Evolutionary conservation across 2,797 vertebrate genomes (phyloP).

Genomic region (Simalia tracyae): DNA sequence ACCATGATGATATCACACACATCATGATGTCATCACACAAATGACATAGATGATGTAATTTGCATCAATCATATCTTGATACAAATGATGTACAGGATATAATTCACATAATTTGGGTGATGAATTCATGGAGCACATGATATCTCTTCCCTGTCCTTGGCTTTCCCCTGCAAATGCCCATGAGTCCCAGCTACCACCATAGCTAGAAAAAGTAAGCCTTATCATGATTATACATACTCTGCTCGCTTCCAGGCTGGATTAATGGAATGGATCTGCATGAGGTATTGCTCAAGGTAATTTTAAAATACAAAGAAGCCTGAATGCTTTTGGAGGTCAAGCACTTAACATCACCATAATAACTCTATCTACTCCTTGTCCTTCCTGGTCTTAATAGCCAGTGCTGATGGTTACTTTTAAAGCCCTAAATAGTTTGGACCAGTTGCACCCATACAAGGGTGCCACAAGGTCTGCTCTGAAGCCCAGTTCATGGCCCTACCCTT

Average conservation of each 20-base stretch:
- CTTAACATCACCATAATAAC: too few relatives aligned
- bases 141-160: background rate
- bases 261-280: background rate
- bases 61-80: background rate
- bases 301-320: background rate
- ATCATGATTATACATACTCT: background rate
- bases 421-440: background rate
- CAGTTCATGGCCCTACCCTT: background rate
- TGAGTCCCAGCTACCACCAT: background rate
- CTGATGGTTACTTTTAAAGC: background rate
- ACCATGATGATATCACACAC: background rate
- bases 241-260: background rate
- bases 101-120: background rate
- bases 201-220: background rate
- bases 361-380: background rate
- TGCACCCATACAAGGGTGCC: background rate
- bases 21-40: background rate
- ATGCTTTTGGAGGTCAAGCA: background rate
- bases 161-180: background rate
- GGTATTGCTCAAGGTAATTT: background rate
- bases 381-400: background rate
- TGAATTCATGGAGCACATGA: background rate
- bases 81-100: background rate
- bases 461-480: background rate
- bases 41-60: background rate